Evolutionary conservation across 2,113 vertebrate genomes (phyloP), one percentile per base, ranked within the genome.

Genomic region (Pitta sordida): DNA sequence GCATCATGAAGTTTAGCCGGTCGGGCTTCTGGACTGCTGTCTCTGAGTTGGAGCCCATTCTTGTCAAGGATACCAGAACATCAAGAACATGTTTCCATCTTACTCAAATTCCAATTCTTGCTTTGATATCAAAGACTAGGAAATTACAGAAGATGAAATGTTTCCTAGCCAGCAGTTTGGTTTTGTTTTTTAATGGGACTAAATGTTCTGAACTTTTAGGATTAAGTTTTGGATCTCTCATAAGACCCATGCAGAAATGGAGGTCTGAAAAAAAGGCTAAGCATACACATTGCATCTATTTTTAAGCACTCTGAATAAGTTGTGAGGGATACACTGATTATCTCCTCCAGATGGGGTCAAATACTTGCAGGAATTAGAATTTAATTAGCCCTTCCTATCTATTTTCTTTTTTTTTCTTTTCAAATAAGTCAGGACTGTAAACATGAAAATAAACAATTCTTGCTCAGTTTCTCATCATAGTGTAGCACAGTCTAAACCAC

Each of bases 381-480:
- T 87, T 88, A 86, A 94, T 79, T 93, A 95, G n/a, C 19, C 27
- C 12, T 92, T 44, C 43, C 24, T 93, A 27, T 17, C 51, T 86
- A 55, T 44, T 90, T 92, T 74, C 39, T 36, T 70, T 52, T 63
- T 41, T 85, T 39, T 14, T 3, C 15, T 71, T 80, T 91, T 82
- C 14, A 69, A 76, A 30, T 46, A 67, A 93, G 24, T 69, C 77
- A 92, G 82, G 91, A 60, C 60, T 53, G 73, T 94, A 95, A 95
- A 95, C 68, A 96, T 55, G 29, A 80, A 91, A 94, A 94, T 83
- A 95, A 83, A 90, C 69, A 92, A 78, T 68, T 85, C 65, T 86
- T 80, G 48, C 92, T 94, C 59, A 62, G 59, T 65, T 94, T 91
- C 88, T 90, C 51, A 83, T 94, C 69, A 88, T 53, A 90, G 51